Conservation (phyloP, 2,888 invertebrate genomes). For the Clivina fossor region DNA sequence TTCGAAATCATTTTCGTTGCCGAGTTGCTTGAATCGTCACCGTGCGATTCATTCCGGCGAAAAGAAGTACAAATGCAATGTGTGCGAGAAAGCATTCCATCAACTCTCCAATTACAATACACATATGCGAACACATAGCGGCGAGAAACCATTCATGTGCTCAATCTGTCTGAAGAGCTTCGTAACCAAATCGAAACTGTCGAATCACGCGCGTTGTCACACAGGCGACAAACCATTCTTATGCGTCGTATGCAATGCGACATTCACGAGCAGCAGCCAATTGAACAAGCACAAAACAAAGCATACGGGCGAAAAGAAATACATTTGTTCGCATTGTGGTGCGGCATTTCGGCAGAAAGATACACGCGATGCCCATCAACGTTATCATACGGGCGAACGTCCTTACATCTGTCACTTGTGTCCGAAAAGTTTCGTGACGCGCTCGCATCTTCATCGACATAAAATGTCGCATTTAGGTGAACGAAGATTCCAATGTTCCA, state of each 20-base stretch:
- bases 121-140: slow-evolving; percentile 49
- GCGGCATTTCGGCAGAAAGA: slow-evolving; percentile 51
- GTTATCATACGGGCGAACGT: slow-evolving; percentile 52
- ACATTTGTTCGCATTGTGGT: slow-evolving; percentile 52
- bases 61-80: slow-evolving; percentile 48
- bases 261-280: slow-evolving; percentile 51
- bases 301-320: slow-evolving; percentile 51
- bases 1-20: slow-evolving; percentile 48
- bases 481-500: slow-evolving; percentile 44
- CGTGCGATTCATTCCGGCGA: slow-evolving; percentile 47
- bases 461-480: slow-evolving; percentile 18
- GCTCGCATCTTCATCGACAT: slow-evolving; percentile 50
- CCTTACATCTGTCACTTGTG: slow-evolving; percentile 50
- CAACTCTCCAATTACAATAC: slow-evolving; percentile 49
- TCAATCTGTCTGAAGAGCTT: slow-evolving; percentile 49
- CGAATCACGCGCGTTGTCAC: slow-evolving; percentile 12
- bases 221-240: slow-evolving; percentile 50
- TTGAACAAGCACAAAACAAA: slow-evolving; percentile 50
- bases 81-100: slow-evolving; percentile 50
- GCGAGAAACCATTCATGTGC: slow-evolving; percentile 49
- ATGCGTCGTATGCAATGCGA: slow-evolving; percentile 49
- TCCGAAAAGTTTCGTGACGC: slow-evolving; percentile 51
- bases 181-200: slow-evolving; percentile 46
- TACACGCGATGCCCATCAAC: slow-evolving; percentile 51
- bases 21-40: slow-evolving; percentile 51